Base-by-base conservation (phyloP, 2,113 vertebrate species). In the Hystrix cristata region DNA sequence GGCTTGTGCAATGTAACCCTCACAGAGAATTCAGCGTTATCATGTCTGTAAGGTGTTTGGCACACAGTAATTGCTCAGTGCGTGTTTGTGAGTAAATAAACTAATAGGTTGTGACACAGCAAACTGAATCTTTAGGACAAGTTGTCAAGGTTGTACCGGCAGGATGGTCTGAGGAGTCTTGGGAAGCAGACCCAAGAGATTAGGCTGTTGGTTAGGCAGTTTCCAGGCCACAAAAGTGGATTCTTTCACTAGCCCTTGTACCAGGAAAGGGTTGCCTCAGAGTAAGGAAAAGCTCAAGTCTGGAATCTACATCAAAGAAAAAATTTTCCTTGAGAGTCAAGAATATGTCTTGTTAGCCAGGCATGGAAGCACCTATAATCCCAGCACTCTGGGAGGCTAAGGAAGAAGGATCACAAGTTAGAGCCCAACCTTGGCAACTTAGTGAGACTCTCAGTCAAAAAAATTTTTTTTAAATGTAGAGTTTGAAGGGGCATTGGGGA, bases 241-340 rank as follows among this genome's bases (percentile, higher is more conserved):
- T 1, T 85, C 23, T 76, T 81, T 78, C 43, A 67, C 31, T 38
- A 72, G 55, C 14, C 23, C 2, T 71, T 65, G 48, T 65, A 27
- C 23, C 83, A 71, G 29, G 29, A 79, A 55, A 1, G 38, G 27
- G 3, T 65, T 92, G 10, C 13, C 85, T 78, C 25, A 57, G 34
- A 38, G 95, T 53, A 55, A 57, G 43, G 91, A 69, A 87, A 87
- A 82, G 6, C 69, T 23, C 79, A 85, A 81, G 57, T 65, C 59
- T 95, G 18, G 34, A 93, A 78, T 88, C 55, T 60, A 85, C 43
- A 23, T 71, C 19, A 67, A 90, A 95, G 46, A 7, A 57, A 67
- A 78, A 91, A 65, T 5, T 27, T 10, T 76, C 34, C 67, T 83
- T n/a, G 27, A 79, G 80, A 86, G 60, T 19, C 15, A 38, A 29